Conservation (phyloP, 2,797 vertebrate species). For the Myotis vivesi region DNA sequence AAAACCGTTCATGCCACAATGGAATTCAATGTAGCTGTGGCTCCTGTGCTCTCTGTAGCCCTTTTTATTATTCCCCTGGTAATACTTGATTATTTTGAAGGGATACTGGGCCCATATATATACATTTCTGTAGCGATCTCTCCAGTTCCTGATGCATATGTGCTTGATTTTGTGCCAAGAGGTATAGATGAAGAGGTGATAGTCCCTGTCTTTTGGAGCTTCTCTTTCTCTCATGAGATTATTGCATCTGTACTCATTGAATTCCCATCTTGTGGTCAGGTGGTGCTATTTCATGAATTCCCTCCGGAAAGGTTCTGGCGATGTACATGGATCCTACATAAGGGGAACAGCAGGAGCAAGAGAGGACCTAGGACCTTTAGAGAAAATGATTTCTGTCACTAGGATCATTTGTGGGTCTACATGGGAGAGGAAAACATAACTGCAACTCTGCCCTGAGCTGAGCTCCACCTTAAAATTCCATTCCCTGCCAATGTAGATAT, state of each 20-base stretch:
- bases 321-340: neutral
- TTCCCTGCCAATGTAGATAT: neutral
- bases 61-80: neutral
- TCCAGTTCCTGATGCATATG: conserved; percentile 42
- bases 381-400: conserved; percentile 13
- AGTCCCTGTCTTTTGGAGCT: neutral
- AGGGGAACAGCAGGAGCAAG: conserved; percentile 28
- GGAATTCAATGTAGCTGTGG: conserved; percentile 63
- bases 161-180: conserved; percentile 42
- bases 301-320: conserved; percentile 19
- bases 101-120: conserved; percentile 52
- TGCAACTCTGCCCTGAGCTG: neutral
- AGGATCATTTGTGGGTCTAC: neutral
- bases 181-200: conserved; percentile 58
- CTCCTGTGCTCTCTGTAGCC: conserved; percentile 42
- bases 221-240: conserved; percentile 51
- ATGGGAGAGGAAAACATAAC: neutral
- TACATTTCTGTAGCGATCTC: neutral
- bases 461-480: neutral
- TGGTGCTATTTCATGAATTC: conserved; percentile 66
- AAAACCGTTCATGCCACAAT: conserved; percentile 42
- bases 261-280: conserved; percentile 28
- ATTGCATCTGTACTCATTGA: conserved; percentile 51
- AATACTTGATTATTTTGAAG: conserved; percentile 55
- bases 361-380: neutral